phyloP scores from a whole-genome alignment of 30 jellyfish, hydroid and myxozoan genomes.

The Aurelia sp. region DNA sequence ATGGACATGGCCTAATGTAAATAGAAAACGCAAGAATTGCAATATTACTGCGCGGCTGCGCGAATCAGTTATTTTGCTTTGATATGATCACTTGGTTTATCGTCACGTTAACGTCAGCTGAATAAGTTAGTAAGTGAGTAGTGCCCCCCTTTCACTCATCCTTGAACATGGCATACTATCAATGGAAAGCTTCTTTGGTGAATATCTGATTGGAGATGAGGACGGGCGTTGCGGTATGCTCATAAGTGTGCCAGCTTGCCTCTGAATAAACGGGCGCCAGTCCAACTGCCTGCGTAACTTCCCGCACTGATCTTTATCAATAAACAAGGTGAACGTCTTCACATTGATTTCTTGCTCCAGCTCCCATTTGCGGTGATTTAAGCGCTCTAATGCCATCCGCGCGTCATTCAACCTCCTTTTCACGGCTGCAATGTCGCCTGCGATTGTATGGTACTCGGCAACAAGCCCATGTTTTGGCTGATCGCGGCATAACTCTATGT shows the following conservation, averaged over 20 bases:
- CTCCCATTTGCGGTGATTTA: conserved; percentile 73
- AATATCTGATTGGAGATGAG: conserved; percentile 60
- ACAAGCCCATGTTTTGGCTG: conserved; percentile 78
- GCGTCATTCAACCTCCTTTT: conserved; percentile 72
- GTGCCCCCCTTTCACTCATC: conserved; percentile 50
- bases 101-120: too few species aligned
- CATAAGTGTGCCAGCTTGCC: conserved; percentile 61
- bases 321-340: conserved; percentile 67
- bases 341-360: conserved; percentile 75
- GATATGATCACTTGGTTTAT: too few species aligned
- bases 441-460: conserved; percentile 58
- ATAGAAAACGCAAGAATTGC: too few species aligned
- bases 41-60: too few species aligned
- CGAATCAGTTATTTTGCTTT: too few species aligned
- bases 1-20: too few species aligned
- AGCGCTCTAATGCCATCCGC: conserved; percentile 70
- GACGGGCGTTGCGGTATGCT: conserved; percentile 54
- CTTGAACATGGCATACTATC: conserved; percentile 66
- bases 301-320: conserved; percentile 76
- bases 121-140: conserved; percentile 40
- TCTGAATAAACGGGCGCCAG: conserved; percentile 80
- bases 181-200: conserved; percentile 74
- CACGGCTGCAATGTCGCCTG: conserved; percentile 75
- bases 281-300: conserved; percentile 75
- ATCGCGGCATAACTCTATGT: conserved; percentile 73